Percentiles rank a stretch among this genome's conserved stretches.
Evolutionary conservation across 2,797 vertebrate species (phyloP).

Genomic region (Megaceryle alcyon): DNA sequence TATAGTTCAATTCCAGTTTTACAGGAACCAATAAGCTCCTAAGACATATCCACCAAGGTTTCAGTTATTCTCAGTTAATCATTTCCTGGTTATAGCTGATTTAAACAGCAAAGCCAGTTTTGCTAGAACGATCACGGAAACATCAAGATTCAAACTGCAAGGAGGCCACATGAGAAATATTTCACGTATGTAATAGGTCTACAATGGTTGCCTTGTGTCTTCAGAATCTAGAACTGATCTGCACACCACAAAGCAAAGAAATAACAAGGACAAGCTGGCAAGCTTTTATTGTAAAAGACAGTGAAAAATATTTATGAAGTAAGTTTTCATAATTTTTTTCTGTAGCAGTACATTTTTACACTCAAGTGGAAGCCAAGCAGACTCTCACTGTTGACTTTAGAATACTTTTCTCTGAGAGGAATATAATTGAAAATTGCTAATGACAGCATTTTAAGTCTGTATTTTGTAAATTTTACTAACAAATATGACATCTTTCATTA

Average conservation of each 20-base stretch:
- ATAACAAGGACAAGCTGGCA: neutral
- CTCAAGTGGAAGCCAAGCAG: neutral
- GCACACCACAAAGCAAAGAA: neutral
- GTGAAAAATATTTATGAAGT: neutral
- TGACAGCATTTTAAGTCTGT: neutral
- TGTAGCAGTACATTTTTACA: neutral
- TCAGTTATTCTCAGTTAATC: constrained; percentile 32
- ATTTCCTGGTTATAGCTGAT: constrained; percentile 20
- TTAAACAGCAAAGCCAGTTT: neutral
- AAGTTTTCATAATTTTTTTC: neutral
- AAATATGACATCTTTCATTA: neutral
- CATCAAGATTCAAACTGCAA: neutral
- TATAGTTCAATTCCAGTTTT: neutral
- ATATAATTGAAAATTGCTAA: neutral
- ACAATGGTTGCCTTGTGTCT: neutral
- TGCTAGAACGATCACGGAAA: neutral
- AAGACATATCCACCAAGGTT: neutral
- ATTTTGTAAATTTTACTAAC: neutral
- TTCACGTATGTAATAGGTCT: neutral
- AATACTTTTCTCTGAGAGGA: neutral
- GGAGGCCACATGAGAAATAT: neutral
- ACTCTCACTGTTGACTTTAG: neutral
- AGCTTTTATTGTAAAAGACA: neutral
- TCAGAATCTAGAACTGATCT: neutral
- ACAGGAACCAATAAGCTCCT: neutral